A percentile compares a stretch with the other conserved stretches of the same genome.
phyloP scores from a whole-genome alignment of 2,888 invertebrate species.

The Agrenia bidenticulata region DNA sequence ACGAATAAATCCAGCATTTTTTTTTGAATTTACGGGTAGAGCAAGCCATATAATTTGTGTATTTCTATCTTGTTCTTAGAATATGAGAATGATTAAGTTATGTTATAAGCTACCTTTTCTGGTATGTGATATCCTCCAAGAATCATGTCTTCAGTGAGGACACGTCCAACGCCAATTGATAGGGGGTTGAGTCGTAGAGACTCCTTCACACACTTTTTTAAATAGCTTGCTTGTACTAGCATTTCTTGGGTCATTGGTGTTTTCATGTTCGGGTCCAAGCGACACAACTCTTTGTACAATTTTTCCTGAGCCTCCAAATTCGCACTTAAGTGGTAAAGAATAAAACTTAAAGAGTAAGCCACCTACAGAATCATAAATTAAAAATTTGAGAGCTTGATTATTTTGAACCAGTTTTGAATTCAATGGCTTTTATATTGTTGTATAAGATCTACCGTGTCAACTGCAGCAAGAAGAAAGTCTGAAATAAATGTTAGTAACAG shows the following conservation, averaged over 20 bases:
- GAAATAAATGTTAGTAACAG: slow-evolving; percentile 82
- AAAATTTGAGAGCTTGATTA: no score
- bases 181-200: slow-evolving; percentile 78
- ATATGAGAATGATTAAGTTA: no score
- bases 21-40: no score
- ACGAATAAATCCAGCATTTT: no score
- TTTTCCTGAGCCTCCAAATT: slow-evolving; percentile 69
- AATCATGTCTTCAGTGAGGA: slow-evolving; percentile 68
- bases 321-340: slow-evolving; percentile 74
- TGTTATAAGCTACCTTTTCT: slow-evolving; percentile 68
- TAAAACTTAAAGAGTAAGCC: slow-evolving; percentile 73
- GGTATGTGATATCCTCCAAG: slow-evolving; percentile 75
- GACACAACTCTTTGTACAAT: slow-evolving; percentile 65
- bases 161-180: slow-evolving; percentile 77
- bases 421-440: no score
- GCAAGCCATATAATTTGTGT: no score
- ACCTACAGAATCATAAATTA: no score
- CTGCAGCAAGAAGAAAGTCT: slow-evolving; percentile 80
- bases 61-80: no score
- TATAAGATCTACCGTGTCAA: slow-evolving; percentile 72
- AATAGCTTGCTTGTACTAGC: slow-evolving; percentile 67
- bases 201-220: slow-evolving; percentile 82
- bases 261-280: slow-evolving; percentile 60
- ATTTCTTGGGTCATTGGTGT: slow-evolving; percentile 60
- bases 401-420: no score